phyloP scores from a whole-genome alignment of 2,888 invertebrate genomes.

The Philhelius pedissequus region DNA sequence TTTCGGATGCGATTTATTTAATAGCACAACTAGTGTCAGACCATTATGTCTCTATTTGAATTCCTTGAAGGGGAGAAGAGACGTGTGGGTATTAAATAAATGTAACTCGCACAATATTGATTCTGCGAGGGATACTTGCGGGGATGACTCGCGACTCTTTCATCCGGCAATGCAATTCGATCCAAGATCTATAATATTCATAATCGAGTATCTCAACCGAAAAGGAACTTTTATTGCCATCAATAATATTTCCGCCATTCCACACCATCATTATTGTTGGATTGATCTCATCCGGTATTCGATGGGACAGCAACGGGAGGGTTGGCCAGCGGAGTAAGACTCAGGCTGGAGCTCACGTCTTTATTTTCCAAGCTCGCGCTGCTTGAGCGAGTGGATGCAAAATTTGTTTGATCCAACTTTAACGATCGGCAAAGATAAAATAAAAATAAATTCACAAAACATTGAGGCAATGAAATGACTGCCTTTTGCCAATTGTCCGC shows the following conservation, averaged over 20 bases:
- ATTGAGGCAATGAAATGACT: conserved; percentile 34
- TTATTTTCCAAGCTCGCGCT: conserved; percentile 43
- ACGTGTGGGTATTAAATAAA: not conserved
- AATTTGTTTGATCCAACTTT: conserved; percentile 69
- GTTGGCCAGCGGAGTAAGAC: not conserved
- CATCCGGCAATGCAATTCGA: not conserved
- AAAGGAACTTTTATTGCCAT: conserved; percentile 54
- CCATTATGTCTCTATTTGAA: conserved; percentile 67
- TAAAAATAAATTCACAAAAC: conserved; percentile 45
- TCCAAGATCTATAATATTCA: conserved; percentile 2
- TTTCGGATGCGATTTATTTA: conserved; percentile 68
- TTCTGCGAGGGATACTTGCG: conserved; percentile 36
- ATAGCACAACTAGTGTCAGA: conserved; percentile 68
- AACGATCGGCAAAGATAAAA: conserved; percentile 68
- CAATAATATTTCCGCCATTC: conserved; percentile 68
- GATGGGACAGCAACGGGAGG: not conserved
- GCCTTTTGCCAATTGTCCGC: conserved; percentile 65
- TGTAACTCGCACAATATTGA: conserved; percentile 29
- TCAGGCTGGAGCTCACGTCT: conserved; percentile 51
- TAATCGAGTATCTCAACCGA: conserved; percentile 44
- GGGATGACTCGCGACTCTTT: conserved; percentile 32
- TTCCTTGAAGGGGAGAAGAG: not conserved
- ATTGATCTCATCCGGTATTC: conserved; percentile 19
- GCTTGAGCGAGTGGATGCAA: conserved; percentile 52
- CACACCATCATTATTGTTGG: conserved; percentile 37